Base-by-base conservation (phyloP, 2,113 vertebrate genomes). In the Cyanoliseus patagonus region DNA sequence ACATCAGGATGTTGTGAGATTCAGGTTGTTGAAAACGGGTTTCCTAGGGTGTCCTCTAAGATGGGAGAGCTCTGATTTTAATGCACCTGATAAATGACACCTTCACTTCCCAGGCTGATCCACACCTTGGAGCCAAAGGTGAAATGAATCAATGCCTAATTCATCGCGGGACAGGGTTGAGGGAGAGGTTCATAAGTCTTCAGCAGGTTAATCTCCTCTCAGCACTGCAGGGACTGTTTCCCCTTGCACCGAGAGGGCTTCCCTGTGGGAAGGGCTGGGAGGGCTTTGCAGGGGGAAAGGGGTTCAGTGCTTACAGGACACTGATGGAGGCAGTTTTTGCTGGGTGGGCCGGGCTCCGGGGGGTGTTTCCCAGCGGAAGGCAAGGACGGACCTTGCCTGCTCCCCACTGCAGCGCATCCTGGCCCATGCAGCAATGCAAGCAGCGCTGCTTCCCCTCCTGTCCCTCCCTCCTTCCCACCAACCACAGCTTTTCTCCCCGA, bases 91-190 rank as follows among this genome's bases (percentile, higher is more conserved):
- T 74, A 86, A 92, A 78, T 70, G 83, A 51, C 7, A 7, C 79
- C 44, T 52, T 82, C 30, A 2, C 59, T 94, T 63, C 53, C 66
- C 39, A 27, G 77, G 73, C 73, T 72, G 73, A 51, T 91, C 64
- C 63, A 86, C 80, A 83, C 17, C 76, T 92, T 24, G 55, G 42
- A 72, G 77, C 49, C 81, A 41, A 47, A 78, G 80, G 83, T 46
- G 35, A 55, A 72, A 84, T 78, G 73, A 72, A 68, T 91, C 76
- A 33, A 3, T 17, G 30, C 61, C 59, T 49, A 35, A 63, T 8
- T 25, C 63, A 33, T 52, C 20, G 0, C 1, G 0, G 76, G 61
- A n/a, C 61, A 27, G 73, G 49, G 31, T 1, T 5, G 31, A 64
- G 57, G 57, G 53, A 47, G 39, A 79, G 41, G 39, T 35, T 53